Conservation (phyloP, 2,888 invertebrate genomes). For the Epistrophe eligans region DNA sequence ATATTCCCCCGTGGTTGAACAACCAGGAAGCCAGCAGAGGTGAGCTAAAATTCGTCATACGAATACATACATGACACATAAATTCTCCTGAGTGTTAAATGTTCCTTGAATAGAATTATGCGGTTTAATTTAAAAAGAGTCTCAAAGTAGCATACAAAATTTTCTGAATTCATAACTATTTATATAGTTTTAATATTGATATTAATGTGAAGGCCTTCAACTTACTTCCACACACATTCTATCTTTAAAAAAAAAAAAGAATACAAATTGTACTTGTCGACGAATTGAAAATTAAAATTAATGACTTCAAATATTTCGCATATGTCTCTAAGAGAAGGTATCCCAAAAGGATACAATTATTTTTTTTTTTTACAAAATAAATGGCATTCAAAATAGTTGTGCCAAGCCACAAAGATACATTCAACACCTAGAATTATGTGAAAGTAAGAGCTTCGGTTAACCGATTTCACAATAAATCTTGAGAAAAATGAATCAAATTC, state of each 20-base stretch:
- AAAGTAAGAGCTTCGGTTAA: conserved; percentile 79
- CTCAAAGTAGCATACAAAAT: background rate
- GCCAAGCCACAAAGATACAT: conserved; percentile 61
- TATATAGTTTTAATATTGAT: background rate
- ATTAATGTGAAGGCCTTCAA: background rate
- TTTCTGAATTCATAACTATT: background rate
- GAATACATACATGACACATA: no score
- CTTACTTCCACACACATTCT: background rate
- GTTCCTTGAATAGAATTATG: no score
- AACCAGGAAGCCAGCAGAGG: no score
- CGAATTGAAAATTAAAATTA: conserved; percentile 78
- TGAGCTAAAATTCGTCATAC: no score
- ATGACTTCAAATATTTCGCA: conserved; percentile 77
- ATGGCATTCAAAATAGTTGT: conserved; percentile 62
- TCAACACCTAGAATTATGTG: conserved; percentile 67
- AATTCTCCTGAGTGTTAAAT: no score
- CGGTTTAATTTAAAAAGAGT: background rate
- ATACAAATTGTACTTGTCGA: conserved; percentile 77
- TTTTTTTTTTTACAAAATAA: conserved; percentile 30
- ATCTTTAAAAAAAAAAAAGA: background rate
- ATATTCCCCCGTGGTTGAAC: no score
- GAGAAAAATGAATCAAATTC: conserved; percentile 82
- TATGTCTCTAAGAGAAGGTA: conserved; percentile 35
- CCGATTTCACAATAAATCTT: conserved; percentile 83
- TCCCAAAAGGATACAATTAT: conserved; percentile 56